These are phyloP conservation scores for Phania funesta DNA, from an alignment of 2,888 invertebrate species.

Conservation along the genomic window DNA sequence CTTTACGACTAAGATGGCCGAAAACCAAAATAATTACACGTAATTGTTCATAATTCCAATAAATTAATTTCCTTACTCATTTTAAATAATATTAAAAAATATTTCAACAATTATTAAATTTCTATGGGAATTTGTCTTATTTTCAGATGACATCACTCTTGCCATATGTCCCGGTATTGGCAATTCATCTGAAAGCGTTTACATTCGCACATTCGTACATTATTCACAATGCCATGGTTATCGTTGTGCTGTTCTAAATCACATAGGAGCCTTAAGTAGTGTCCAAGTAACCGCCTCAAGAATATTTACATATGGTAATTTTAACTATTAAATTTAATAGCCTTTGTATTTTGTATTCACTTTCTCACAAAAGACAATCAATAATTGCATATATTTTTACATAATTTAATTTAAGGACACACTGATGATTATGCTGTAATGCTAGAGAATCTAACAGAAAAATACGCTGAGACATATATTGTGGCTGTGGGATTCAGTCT, in stretches of 20 bases:
- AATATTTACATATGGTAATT: conserved; percentile 95
- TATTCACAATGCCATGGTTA: conserved; percentile 95
- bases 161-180: conserved; percentile 96
- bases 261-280: conserved; percentile 92
- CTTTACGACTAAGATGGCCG: too few species aligned
- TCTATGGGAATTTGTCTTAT: conserved; percentile 4
- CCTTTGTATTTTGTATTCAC: not conserved
- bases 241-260: conserved; percentile 95
- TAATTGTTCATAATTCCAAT: too few species aligned
- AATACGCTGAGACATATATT: conserved; percentile 88
- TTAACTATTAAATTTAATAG: conserved; percentile 13
- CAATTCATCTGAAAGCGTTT: conserved; percentile 96
- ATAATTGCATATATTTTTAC: not conserved
- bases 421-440: conserved; percentile 93
- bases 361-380: not conserved
- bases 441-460: conserved; percentile 87
- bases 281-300: conserved; percentile 92
- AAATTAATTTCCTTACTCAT: too few species aligned
- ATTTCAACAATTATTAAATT: conserved; percentile 17
- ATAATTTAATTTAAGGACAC: conserved; percentile 84
- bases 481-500: conserved; percentile 95
- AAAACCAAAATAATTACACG: too few species aligned
- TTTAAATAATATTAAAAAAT: not conserved
- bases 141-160: conserved; percentile 90
- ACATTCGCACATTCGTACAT: conserved; percentile 95